Evolutionary conservation across 1,140 invertebrate genomes (phyloP).

Genomic region (Chymomyza costata): DNA sequence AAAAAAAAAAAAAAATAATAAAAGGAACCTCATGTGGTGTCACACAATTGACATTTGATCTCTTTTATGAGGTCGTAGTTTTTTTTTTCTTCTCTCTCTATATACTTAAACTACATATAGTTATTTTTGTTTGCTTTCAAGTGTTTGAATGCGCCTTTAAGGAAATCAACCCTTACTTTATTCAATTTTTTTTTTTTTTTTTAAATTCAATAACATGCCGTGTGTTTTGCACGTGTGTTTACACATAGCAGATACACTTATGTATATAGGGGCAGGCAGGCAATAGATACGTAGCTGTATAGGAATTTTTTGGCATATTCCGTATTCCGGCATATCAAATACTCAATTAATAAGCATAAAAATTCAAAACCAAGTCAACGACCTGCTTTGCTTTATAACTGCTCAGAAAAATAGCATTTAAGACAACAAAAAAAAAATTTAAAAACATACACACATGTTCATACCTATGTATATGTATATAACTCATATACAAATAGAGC

Average conservation of each 20-base stretch:
- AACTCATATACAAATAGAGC: slow-evolving; percentile 13
- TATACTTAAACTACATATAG: neutral
- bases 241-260: neutral
- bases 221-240: slow-evolving; percentile 25
- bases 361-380: slow-evolving; percentile 71
- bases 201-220: too few relatives aligned
- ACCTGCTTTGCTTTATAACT: slow-evolving; percentile 74
- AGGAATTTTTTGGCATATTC: slow-evolving; percentile 37
- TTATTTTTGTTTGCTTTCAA: slow-evolving; percentile 9
- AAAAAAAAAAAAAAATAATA: too few relatives aligned
- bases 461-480: slow-evolving; percentile 5
- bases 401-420: slow-evolving; percentile 39
- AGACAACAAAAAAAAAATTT: slow-evolving; percentile 33
- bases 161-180: slow-evolving; percentile 33
- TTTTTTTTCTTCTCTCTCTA: slow-evolving; percentile 30
- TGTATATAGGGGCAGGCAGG: too few relatives aligned
- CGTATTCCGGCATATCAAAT: slow-evolving; percentile 67
- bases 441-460: slow-evolving; percentile 6
- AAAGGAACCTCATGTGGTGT: slow-evolving; percentile 6
- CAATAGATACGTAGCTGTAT: too few relatives aligned
- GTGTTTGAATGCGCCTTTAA: slow-evolving; percentile 25
- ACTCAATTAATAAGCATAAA: slow-evolving; percentile 75
- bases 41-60: slow-evolving; percentile 64
- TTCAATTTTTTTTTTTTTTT: too few relatives aligned
- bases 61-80: slow-evolving; percentile 63